These are phyloP conservation scores for Genyomyrus donnyi DNA, from an alignment of 2,113 vertebrate species.

Conservation along the genomic window DNA sequence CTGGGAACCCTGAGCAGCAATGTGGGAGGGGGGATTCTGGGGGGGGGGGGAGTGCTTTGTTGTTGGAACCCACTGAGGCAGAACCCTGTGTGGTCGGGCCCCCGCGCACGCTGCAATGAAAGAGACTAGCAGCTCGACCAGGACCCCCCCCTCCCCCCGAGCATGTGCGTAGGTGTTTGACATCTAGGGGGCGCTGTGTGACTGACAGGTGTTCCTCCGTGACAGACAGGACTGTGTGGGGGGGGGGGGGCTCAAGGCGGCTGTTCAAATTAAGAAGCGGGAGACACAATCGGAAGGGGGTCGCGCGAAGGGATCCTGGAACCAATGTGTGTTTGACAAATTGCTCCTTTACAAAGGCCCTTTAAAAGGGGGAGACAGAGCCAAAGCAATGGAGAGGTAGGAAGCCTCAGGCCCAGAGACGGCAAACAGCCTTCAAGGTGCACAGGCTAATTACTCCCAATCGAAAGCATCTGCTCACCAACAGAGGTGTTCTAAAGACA, in stretches of 20 bases:
- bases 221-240: neutral
- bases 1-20: conserved; percentile 20
- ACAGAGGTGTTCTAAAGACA: neutral
- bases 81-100: conserved; percentile 61
- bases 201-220: conserved; percentile 1
- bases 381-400: neutral
- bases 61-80: conserved; percentile 34
- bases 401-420: neutral
- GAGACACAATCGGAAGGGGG: neutral
- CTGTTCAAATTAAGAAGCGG: neutral
- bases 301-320: too few relatives aligned
- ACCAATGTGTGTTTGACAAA: neutral
- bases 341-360: neutral
- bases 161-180: neutral
- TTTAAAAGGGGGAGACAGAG: neutral
- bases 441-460: neutral
- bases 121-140: neutral
- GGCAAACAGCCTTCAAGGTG: neutral
- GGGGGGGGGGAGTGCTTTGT: neutral
- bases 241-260: neutral
- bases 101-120: neutral
- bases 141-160: neutral
- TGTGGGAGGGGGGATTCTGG: neutral
- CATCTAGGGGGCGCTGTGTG: neutral
- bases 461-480: neutral